Evolutionary conservation across 1,140 invertebrate genomes (phyloP).

Genomic region (Papilio helenus): DNA sequence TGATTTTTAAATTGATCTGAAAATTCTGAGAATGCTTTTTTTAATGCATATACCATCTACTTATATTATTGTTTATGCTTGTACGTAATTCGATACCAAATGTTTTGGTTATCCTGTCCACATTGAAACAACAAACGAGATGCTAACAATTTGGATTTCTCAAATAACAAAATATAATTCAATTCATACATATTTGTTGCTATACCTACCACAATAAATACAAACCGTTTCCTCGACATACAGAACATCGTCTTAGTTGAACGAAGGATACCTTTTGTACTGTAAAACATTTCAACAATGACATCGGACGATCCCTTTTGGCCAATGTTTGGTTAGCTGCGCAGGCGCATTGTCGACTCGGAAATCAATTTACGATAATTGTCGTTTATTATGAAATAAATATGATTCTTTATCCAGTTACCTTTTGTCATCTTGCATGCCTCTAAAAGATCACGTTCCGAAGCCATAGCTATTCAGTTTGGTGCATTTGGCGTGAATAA

Average conservation of each 20-base stretch:
- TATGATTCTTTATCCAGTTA: conserved; percentile 74
- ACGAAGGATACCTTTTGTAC: conserved; percentile 53
- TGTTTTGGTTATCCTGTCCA: conserved; percentile 2
- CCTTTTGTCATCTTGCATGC: conserved; percentile 60
- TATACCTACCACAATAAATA: conserved; percentile 60
- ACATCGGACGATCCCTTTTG: conserved; percentile 66
- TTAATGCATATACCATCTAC: too few relatives aligned
- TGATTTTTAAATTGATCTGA: neutral
- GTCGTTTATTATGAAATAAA: conserved; percentile 83
- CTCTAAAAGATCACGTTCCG: conserved; percentile 61
- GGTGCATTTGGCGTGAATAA: conserved; percentile 64
- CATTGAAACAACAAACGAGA: neutral
- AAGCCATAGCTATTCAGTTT: conserved; percentile 57
- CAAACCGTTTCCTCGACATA: conserved; percentile 53
- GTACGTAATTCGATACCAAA: neutral
- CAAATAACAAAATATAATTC: conserved; percentile 49
- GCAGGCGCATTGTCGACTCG: conserved; percentile 60
- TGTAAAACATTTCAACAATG: conserved; percentile 58
- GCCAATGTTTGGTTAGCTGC: conserved; percentile 82
- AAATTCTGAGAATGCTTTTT: neutral
- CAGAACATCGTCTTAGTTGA: conserved; percentile 46
- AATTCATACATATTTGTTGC: conserved; percentile 67
- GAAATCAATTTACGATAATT: conserved; percentile 82
- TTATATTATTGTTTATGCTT: too few relatives aligned
- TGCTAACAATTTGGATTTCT: neutral